Conservation (phyloP, 2,797 vertebrate genomes). For the Argyrosomus regius region DNA sequence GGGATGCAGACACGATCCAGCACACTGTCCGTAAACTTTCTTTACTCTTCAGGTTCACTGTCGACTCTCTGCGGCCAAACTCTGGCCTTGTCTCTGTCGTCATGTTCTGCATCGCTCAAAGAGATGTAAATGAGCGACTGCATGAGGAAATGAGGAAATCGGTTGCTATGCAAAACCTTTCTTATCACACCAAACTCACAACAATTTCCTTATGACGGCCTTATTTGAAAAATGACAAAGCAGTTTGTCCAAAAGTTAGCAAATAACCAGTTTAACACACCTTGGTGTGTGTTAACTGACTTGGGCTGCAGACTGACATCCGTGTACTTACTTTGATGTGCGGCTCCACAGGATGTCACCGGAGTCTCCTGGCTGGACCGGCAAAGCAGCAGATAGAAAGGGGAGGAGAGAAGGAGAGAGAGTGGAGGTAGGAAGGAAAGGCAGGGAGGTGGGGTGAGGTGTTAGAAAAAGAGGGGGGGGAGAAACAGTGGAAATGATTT, state of each 20-base stretch:
- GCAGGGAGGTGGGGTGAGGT: constrained; percentile 24
- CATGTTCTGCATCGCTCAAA: constrained; percentile 43
- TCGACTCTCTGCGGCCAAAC: neutral
- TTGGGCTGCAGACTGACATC: neutral
- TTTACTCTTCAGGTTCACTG: constrained; percentile 46
- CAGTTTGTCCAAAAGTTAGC: constrained; percentile 6
- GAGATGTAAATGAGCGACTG: constrained; percentile 51
- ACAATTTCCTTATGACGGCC: constrained; percentile 27
- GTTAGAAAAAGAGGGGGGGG: neutral
- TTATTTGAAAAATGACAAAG: constrained; percentile 9
- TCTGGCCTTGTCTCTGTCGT: neutral
- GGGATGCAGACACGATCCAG: constrained; percentile 50
- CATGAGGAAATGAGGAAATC: constrained; percentile 48
- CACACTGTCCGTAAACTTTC: constrained; percentile 28
- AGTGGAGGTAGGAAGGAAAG: constrained; percentile 29
- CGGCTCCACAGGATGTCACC: constrained; percentile 77
- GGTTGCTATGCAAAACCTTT: constrained; percentile 62
- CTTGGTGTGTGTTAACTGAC: neutral
- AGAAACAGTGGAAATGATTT: constrained; percentile 61
- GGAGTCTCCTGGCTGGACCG: constrained; percentile 75
- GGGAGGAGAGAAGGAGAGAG: constrained; percentile 34
- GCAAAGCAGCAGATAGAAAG: constrained; percentile 39
- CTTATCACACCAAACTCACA: constrained; percentile 46
- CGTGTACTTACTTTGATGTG: constrained; percentile 78
- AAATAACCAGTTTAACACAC: neutral